Percentiles rank a stretch among this genome's conserved stretches.
These are phyloP conservation scores for Riparia riparia DNA, from an alignment of 2,113 vertebrate species.

Conservation along the genomic window DNA sequence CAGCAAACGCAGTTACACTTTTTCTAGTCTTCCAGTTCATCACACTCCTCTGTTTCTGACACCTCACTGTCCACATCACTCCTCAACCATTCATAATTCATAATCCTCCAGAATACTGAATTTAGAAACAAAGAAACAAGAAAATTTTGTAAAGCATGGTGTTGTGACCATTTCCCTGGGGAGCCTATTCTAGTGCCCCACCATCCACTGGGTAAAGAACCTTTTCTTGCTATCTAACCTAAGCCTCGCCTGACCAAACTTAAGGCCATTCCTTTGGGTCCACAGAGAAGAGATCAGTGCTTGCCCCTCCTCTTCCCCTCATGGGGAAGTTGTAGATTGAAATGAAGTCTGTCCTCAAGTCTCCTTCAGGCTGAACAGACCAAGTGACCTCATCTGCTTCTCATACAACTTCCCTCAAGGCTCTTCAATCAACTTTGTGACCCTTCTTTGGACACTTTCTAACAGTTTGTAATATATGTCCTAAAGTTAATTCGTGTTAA, in stretches of 20 bases:
- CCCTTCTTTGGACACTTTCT: not conserved
- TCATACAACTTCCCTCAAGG: accelerated
- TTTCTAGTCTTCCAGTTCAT: not conserved
- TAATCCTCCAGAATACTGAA: not conserved
- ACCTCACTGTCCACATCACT: not conserved
- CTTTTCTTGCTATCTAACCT: not conserved
- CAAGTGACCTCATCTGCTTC: not conserved
- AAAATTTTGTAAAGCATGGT: not conserved
- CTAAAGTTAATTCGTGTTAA: no score
- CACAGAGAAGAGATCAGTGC: not conserved
- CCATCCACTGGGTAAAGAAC: not conserved
- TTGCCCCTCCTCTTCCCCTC: not conserved
- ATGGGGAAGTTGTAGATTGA: not conserved
- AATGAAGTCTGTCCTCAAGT: not conserved
- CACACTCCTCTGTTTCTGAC: not conserved
- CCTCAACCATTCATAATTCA: not conserved
- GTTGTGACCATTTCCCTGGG: not conserved
- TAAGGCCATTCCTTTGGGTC: not conserved
- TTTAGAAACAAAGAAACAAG: not conserved
- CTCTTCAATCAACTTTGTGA: not conserved
- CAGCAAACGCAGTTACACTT: not conserved
- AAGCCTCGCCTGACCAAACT: not conserved
- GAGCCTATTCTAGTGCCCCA: not conserved
- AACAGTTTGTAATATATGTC: no score
- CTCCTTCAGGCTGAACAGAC: not conserved